A percentile compares a stretch with the other conserved stretches of the same genome.
These are phyloP conservation scores for Characodon lateralis DNA, from an alignment of 2,797 vertebrate species.

Conservation along the genomic window DNA sequence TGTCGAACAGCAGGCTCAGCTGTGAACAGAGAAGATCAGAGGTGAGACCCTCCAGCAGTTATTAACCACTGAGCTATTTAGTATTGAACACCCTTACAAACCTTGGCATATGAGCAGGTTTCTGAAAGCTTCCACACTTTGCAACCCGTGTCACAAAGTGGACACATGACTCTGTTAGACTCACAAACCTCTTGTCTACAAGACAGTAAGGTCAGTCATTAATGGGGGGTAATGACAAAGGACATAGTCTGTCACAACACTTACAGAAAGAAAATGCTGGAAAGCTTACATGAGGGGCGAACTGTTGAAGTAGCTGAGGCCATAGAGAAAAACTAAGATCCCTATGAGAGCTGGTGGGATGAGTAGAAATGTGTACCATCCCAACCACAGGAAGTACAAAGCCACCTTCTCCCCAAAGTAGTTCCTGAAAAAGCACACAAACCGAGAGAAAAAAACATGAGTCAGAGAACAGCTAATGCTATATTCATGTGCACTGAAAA, in stretches of 20 bases:
- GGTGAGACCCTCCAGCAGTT: slow-evolving; percentile 13
- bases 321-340: slow-evolving; percentile 83
- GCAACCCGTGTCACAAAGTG: slow-evolving; percentile 88
- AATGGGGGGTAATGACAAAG: not conserved
- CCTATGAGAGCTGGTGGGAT: slow-evolving; percentile 82
- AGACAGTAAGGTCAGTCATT: slow-evolving; percentile 25
- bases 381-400: slow-evolving; percentile 93
- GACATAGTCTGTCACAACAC: not conserved
- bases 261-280: not conserved
- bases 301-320: slow-evolving; percentile 81
- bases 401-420: slow-evolving; percentile 97
- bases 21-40: slow-evolving; percentile 57
- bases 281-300: slow-evolving; percentile 89
- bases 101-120: slow-evolving; percentile 92
- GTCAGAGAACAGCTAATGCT: not conserved
- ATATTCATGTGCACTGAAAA: too few species aligned
- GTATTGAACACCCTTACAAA: slow-evolving; percentile 46
- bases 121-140: slow-evolving; percentile 89
- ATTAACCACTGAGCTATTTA: not conserved
- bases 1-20: slow-evolving; percentile 93
- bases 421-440: slow-evolving; percentile 71
- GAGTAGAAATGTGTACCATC: slow-evolving; percentile 93
- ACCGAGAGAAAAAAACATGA: not conserved
- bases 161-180: slow-evolving; percentile 87
- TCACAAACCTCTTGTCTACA: slow-evolving; percentile 91